Evolutionary conservation across 1,140 invertebrate genomes (phyloP), one percentile per base, ranked within the genome.

Genomic region (Platyura marginata): DNA sequence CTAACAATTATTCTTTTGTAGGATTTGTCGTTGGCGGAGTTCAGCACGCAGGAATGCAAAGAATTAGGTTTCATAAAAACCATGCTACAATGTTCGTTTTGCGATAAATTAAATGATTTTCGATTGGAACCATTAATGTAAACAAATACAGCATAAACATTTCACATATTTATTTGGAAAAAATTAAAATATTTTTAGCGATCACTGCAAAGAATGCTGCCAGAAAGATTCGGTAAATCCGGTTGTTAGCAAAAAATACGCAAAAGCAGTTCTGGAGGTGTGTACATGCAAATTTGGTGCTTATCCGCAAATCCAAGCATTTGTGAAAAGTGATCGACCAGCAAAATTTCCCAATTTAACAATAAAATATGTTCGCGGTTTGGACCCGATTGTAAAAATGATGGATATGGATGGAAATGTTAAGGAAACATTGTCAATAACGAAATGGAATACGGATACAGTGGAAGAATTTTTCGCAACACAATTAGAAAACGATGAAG

Each of bases 401-500:
- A 69, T 87, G 46, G 81, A 95, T 57, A 77, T 75, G 41, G 77
- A 81, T 53, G 81, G 79, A 21, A 80, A 82, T 56, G 69, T 89
- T 13, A 74, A 79, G 61, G 85, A 91, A 56, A 79, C 81, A 37
- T 71, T 96, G 3, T 87, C 90, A 32, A 94, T 96, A 58, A 88
- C 92, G 49, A 92, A 93, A 60, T 97, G 91, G 92, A 85, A 95
- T 59, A 96, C 91, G 5, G 91, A 97, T 56, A 85, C 89, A 10
- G 81, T 95, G 1, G 85, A 92, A 63, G 91, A 94, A 65, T 95
- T 94, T 66, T 73, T 95, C 25, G 78, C 77, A 32, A 87, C 85
- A 32, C 81, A 90, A 72, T 67, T 95, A 46, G 57, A 69, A 32
- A 66, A 68, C 29, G 63, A 69, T 25, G 66, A 69, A 46, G 60